phyloP scores from a whole-genome alignment of 1,140 invertebrate species.

The Glomeris maerens region DNA sequence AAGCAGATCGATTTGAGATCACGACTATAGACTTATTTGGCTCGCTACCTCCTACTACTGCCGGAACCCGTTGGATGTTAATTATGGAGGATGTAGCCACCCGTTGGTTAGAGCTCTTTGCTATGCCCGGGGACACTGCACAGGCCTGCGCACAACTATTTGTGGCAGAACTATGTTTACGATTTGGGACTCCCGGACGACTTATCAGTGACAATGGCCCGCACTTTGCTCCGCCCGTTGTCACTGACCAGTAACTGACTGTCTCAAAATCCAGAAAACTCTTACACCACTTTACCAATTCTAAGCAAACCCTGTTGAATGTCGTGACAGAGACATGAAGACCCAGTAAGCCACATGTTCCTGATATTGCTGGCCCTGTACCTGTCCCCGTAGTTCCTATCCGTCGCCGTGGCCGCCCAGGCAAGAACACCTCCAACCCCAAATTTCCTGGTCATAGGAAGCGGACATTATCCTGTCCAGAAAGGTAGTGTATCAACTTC shows the following conservation, averaged over 20 bases:
- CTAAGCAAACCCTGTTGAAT: constrained; percentile 10
- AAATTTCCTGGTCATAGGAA: too few species aligned
- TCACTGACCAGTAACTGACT: neutral
- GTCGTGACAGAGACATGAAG: constrained; percentile 6
- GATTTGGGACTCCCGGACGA: neutral
- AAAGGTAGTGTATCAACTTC: too few species aligned
- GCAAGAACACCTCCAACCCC: too few species aligned
- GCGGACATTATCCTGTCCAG: too few species aligned
- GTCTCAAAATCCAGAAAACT: neutral
- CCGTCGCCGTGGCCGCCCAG: too few species aligned
- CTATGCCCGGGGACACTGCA: neutral
- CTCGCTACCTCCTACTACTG: neutral
- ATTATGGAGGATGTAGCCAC: constrained; percentile 1
- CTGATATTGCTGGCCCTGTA: too few species aligned
- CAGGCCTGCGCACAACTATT: constrained; percentile 2
- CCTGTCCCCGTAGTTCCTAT: too few species aligned
- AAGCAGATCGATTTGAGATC: neutral
- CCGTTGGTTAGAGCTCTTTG: constrained; percentile 3
- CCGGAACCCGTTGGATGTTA: neutral
- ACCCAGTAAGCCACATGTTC: neutral
- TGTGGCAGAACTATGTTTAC: constrained; percentile 8
- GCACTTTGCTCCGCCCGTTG: constrained; percentile 5
- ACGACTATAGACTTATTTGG: constrained; percentile 4
- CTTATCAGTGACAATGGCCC: constrained; percentile 7
- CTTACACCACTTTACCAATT: constrained; percentile 4